Conservation (phyloP, 2,113 vertebrate genomes). For the Tyrannus savana region DNA sequence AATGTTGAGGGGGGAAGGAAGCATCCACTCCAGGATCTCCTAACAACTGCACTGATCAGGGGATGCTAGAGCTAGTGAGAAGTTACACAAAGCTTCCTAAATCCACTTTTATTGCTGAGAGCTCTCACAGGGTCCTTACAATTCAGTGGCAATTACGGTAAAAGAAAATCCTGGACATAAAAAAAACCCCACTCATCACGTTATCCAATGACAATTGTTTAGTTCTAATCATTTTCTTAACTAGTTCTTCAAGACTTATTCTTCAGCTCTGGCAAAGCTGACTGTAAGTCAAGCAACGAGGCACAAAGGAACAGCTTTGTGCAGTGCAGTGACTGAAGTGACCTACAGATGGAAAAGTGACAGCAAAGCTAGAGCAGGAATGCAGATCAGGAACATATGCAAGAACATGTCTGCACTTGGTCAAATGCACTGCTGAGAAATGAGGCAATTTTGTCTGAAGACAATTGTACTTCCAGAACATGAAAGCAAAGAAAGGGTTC, state of each 20-base stretch:
- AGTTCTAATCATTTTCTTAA: background rate
- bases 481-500: conserved; percentile 63
- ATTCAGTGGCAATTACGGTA: background rate
- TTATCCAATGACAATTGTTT: background rate
- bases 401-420: conserved; percentile 53
- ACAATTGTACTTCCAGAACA: conserved; percentile 63
- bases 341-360: conserved; percentile 26
- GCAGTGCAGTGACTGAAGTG: background rate
- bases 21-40: conserved; percentile 11
- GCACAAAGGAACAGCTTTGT: conserved; percentile 2
- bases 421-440: conserved; percentile 51
- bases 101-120: background rate
- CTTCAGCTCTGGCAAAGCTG: background rate
- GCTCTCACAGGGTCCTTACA: background rate
- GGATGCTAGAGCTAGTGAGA: background rate
- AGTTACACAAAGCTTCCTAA: background rate
- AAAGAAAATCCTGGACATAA: background rate
- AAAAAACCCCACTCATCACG: background rate
- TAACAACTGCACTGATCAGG: conserved; percentile 2
- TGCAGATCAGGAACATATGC: conserved; percentile 52
- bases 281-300: background rate
- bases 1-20: conserved; percentile 43
- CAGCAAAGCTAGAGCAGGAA: conserved; percentile 30
- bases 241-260: background rate
- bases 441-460: conserved; percentile 55